Evolutionary conservation across 2,113 vertebrate genomes (phyloP).

Genomic region (Tympanuchus pallidicinctus): DNA sequence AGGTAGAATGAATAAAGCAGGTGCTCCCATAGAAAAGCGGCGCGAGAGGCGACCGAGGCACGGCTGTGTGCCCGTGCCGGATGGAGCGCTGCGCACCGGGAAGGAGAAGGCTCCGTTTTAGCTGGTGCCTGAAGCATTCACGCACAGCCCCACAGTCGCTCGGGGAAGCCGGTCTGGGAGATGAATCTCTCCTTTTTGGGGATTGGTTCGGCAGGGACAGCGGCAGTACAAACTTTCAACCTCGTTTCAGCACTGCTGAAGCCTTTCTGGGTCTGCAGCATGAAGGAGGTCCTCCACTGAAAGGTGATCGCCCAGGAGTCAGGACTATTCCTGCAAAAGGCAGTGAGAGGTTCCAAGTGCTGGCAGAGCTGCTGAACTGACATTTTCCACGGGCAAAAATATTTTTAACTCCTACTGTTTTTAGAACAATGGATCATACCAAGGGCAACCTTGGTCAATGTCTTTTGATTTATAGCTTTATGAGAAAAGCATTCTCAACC

Average conservation of each 20-base stretch:
- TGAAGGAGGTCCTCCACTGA: background rate
- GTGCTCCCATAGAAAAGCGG: background rate
- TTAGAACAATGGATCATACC: slow-evolving; percentile 63
- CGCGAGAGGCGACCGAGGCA: background rate
- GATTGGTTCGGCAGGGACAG: background rate
- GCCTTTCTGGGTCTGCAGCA: background rate
- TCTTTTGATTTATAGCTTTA: slow-evolving; percentile 59
- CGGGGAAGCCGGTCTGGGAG: background rate
- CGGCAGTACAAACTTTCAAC: slow-evolving; percentile 25
- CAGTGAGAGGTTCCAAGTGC: background rate
- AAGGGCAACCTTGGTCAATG: slow-evolving; percentile 48
- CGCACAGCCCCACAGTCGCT: background rate
- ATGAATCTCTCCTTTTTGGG: background rate
- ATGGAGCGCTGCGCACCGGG: background rate
- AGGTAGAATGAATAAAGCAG: background rate
- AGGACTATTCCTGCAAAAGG: background rate
- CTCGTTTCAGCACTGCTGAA: background rate
- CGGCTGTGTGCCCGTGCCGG: background rate
- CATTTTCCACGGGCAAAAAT: slow-evolving; percentile 50
- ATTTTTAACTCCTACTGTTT: slow-evolving; percentile 58
- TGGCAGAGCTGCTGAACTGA: slow-evolving; percentile 45
- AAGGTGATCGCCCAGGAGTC: background rate
- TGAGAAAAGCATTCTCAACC: slow-evolving; percentile 25
- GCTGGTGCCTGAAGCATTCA: background rate
- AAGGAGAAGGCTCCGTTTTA: background rate